A percentile compares a stretch with the other conserved stretches of the same genome.
Conservation (phyloP, 2,888 invertebrate genomes). For the Xylophagus ater region DNA sequence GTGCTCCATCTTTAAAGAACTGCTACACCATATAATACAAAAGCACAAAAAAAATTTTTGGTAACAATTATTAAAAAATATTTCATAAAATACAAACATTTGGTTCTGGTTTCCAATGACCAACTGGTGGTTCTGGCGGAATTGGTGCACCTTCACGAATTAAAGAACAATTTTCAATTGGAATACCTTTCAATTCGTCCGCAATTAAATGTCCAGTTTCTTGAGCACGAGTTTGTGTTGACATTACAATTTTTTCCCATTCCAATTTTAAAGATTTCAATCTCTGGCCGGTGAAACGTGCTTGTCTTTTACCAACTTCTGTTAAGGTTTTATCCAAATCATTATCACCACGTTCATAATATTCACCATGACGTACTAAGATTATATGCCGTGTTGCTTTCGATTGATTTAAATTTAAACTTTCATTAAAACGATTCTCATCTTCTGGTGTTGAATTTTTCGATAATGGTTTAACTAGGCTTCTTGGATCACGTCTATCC, state of each 20-base stretch:
- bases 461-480: slow-evolving; percentile 51
- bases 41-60: background rate
- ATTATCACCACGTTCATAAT: slow-evolving; percentile 57
- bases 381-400: slow-evolving; percentile 62
- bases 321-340: slow-evolving; percentile 71
- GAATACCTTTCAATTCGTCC: slow-evolving; percentile 50
- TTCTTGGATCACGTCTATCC: slow-evolving; percentile 75
- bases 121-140: slow-evolving; percentile 83
- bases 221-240: slow-evolving; percentile 87
- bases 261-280: slow-evolving; percentile 65
- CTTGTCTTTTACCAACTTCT: slow-evolving; percentile 71
- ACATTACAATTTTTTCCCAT: slow-evolving; percentile 69
- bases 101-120: slow-evolving; percentile 76
- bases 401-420: slow-evolving; percentile 49
- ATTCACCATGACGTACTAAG: slow-evolving; percentile 91
- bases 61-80: slow-evolving; percentile 5
- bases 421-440: slow-evolving; percentile 56
- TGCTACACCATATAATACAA: slow-evolving; percentile 49
- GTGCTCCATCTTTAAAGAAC: slow-evolving; percentile 84
- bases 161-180: slow-evolving; percentile 56
- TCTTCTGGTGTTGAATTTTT: slow-evolving; percentile 41
- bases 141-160: slow-evolving; percentile 91
- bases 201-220: slow-evolving; percentile 82
- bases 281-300: slow-evolving; percentile 71
- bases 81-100: slow-evolving; percentile 44